Evolutionary conservation across 1,140 invertebrate genomes (phyloP).

Genomic region (Drosophila oshimai): DNA sequence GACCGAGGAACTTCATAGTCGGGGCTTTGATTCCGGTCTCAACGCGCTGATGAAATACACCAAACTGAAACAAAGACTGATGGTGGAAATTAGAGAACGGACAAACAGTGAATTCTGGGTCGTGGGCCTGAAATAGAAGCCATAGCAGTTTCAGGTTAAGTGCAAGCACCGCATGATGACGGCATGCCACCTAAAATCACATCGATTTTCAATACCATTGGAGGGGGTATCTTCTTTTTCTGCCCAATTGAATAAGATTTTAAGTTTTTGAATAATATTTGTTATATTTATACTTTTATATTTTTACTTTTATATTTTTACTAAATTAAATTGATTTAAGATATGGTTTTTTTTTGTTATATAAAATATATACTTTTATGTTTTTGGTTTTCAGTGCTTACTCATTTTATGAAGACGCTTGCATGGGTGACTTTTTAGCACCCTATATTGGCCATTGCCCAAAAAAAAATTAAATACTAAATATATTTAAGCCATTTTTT

Average conservation of each 20-base stretch:
- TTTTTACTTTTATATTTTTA: too few species aligned
- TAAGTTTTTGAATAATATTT: background rate
- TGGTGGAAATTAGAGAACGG: slow-evolving; percentile 29
- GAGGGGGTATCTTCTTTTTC: background rate
- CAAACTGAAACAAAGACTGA: slow-evolving; percentile 29
- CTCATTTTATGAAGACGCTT: too few species aligned
- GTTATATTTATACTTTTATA: too few species aligned
- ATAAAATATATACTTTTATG: too few species aligned
- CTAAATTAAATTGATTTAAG: too few species aligned
- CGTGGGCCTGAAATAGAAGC: slow-evolving; percentile 41
- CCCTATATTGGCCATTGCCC: too few species aligned
- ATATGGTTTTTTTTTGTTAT: too few species aligned
- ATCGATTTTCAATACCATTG: slow-evolving; percentile 21
- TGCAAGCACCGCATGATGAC: slow-evolving; percentile 50
- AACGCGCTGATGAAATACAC: slow-evolving; percentile 47
- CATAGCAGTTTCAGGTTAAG: slow-evolving; percentile 68
- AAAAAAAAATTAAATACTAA: too few species aligned
- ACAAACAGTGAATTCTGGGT: slow-evolving; percentile 5
- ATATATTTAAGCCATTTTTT: too few species aligned
- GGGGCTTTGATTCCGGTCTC: background rate
- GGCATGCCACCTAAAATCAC: background rate
- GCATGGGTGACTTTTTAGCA: too few species aligned
- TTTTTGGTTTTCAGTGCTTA: too few species aligned
- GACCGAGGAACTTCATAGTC: slow-evolving; percentile 44
- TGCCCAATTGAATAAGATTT: too few species aligned